Conservation (phyloP, 2,113 vertebrate species). For the Stegostoma tigrinum region DNA sequence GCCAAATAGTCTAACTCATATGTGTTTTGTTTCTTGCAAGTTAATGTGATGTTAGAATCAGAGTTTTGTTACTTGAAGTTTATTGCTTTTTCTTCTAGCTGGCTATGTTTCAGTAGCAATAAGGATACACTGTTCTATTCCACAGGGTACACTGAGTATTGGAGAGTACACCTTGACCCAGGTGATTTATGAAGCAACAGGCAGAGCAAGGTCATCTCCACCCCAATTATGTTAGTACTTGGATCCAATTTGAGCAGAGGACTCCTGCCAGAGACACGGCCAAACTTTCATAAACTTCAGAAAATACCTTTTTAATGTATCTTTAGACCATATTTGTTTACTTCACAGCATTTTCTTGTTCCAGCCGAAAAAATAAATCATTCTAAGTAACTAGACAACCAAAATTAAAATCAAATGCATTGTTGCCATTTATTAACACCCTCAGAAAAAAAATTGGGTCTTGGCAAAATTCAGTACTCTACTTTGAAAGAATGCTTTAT, state of each 20-base stretch:
- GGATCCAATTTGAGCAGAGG: not conserved
- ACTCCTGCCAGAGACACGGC: not conserved
- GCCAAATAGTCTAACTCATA: not conserved
- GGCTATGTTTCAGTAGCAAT: not conserved
- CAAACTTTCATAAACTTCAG: not conserved
- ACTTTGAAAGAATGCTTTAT: not conserved
- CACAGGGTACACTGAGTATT: not conserved
- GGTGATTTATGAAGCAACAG: conserved; percentile 25
- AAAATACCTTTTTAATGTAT: not conserved
- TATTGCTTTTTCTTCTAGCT: not conserved
- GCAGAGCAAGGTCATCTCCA: not conserved
- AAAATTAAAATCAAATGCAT: not conserved
- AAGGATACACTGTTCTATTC: not conserved
- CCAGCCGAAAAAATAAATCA: not conserved
- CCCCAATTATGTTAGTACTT: not conserved
- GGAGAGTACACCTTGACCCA: not conserved
- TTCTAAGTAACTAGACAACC: not conserved
- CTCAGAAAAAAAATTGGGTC: not conserved
- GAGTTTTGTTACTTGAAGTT: not conserved
- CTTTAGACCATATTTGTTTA: not conserved
- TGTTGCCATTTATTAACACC: not conserved
- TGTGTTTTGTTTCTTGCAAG: not conserved
- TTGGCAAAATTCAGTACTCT: not conserved
- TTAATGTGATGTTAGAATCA: not conserved
- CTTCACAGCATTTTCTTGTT: not conserved